These are phyloP conservation scores for Ateles fusciceps DNA, from an alignment of 2,797 vertebrate genomes.

Conservation along the genomic window DNA sequence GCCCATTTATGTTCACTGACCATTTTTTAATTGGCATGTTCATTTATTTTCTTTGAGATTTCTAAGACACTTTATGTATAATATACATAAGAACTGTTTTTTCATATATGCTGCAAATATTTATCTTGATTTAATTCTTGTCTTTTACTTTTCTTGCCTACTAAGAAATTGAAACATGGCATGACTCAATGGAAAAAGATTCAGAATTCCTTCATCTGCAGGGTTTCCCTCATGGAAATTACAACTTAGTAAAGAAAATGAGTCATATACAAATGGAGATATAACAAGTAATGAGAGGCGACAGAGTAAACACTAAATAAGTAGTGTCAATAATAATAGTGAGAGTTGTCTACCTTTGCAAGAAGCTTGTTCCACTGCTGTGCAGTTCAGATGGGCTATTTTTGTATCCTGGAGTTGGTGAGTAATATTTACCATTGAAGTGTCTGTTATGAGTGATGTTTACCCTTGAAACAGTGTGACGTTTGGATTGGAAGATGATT, in stretches of 20 bases:
- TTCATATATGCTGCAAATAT: not conserved
- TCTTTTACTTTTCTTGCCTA: not conserved
- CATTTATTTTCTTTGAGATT: slow-evolving; percentile 4
- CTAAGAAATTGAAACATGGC: not conserved
- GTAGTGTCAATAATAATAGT: not conserved
- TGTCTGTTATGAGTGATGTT: not conserved
- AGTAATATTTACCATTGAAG: not conserved
- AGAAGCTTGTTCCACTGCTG: not conserved
- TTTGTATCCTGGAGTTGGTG: not conserved
- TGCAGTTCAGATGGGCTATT: not conserved
- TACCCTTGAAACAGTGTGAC: not conserved
- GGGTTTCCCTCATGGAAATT: not conserved
- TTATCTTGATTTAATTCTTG: not conserved
- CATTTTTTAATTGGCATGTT: not conserved
- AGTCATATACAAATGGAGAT: slow-evolving; percentile 41
- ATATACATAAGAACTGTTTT: not conserved
- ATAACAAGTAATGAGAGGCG: not conserved
- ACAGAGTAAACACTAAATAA: not conserved
- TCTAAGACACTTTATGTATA: not conserved
- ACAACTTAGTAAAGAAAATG: slow-evolving; percentile 31
- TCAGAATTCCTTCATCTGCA: not conserved
- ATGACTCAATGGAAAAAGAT: slow-evolving; percentile 36
- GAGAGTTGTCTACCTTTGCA: not conserved
- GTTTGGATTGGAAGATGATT: not conserved
- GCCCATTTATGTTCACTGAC: not conserved